Percentiles rank a stretch among this genome's conserved stretches.
phyloP scores from a whole-genome alignment of 1,140 invertebrate species.

The Hestina assimilis region DNA sequence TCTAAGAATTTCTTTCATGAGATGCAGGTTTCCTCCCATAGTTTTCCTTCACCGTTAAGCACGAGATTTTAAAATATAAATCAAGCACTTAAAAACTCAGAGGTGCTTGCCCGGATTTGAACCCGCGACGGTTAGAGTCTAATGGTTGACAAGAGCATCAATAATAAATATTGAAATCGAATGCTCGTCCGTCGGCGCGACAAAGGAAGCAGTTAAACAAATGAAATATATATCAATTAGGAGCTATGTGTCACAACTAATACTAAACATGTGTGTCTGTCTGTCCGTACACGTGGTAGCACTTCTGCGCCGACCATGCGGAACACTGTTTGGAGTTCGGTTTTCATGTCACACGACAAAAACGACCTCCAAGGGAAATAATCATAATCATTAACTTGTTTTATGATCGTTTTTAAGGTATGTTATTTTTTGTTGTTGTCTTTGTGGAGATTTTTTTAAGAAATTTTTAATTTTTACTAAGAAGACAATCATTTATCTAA shows the following conservation, averaged over 20 bases:
- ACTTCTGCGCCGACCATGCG: conserved; percentile 39
- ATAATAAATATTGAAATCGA: neutral
- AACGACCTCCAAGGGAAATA: conserved; percentile 11
- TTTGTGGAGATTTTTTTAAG: too few species aligned
- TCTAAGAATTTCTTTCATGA: too few species aligned
- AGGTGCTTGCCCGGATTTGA: too few species aligned
- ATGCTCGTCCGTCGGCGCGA: conserved; percentile 13
- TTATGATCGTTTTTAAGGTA: neutral
- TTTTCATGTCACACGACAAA: conserved; percentile 18
- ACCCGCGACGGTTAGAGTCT: too few species aligned
- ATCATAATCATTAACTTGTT: neutral
- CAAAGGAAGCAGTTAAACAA: conserved; percentile 28
- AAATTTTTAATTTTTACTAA: too few species aligned
- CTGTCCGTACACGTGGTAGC: conserved; percentile 46
- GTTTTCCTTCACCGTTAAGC: too few species aligned
- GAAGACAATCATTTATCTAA: too few species aligned
- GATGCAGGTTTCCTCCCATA: too few species aligned
- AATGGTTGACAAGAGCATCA: too few species aligned
- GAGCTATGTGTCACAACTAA: conserved; percentile 41
- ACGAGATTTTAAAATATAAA: too few species aligned
- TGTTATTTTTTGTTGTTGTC: too few species aligned
- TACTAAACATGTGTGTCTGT: conserved; percentile 40
- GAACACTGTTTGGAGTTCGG: conserved; percentile 37
- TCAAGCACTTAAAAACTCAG: too few species aligned
- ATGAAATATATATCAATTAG: conserved; percentile 40